Conservation (phyloP, 2,888 invertebrate genomes). For the Cactoblastis cactorum region DNA sequence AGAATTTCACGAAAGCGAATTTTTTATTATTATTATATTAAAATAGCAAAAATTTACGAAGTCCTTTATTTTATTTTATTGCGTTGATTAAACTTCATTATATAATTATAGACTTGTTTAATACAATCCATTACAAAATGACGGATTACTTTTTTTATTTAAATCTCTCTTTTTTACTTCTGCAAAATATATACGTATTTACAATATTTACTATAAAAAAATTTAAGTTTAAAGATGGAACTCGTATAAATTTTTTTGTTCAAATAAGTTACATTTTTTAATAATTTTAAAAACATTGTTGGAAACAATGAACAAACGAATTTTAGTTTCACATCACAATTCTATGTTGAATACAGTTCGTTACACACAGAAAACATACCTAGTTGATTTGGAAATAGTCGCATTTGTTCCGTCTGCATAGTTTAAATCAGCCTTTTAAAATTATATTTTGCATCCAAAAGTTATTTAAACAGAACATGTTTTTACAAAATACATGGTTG, state of each 20-base stretch:
- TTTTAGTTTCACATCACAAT: constrained; percentile 21
- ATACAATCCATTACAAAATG: too few relatives aligned
- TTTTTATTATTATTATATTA: too few relatives aligned
- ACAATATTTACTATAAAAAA: too few relatives aligned
- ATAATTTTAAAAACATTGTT: neutral
- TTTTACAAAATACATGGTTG: neutral
- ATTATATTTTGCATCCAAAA: neutral
- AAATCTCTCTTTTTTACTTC: too few relatives aligned
- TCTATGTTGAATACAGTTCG: constrained; percentile 28
- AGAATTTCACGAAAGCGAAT: too few relatives aligned
- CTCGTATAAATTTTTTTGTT: neutral
- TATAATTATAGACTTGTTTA: neutral
- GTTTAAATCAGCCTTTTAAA: neutral
- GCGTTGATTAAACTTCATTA: neutral
- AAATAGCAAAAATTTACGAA: too few relatives aligned
- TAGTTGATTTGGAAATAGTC: constrained; percentile 4
- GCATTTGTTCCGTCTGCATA: neutral
- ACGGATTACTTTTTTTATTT: too few relatives aligned
- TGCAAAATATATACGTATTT: too few relatives aligned
- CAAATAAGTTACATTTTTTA: neutral
- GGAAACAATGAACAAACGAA: neutral
- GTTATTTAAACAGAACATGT: neutral
- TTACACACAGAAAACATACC: constrained; percentile 26
- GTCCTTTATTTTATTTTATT: neutral
- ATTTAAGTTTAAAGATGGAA: too few relatives aligned